Conservation (phyloP, 2,797 vertebrate genomes). For the Spondyliosoma cantharus region DNA sequence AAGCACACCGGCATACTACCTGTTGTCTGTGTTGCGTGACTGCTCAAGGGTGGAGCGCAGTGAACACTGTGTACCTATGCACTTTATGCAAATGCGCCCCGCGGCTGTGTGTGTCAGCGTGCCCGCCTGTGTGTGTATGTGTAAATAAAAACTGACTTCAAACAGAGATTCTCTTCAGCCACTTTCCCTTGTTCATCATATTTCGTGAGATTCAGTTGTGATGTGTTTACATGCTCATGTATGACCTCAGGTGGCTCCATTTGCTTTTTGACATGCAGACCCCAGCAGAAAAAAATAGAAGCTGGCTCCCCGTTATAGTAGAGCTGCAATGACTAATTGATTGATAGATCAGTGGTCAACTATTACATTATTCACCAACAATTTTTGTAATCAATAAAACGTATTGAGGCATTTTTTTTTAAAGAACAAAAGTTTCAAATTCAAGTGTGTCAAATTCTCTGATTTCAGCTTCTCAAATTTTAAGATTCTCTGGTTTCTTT, state of each 20-base stretch:
- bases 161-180: constrained; percentile 5
- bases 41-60: constrained; percentile 57
- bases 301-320: not conserved
- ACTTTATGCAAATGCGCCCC: constrained; percentile 68
- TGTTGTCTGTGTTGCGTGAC: constrained; percentile 61
- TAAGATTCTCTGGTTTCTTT: no score
- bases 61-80: constrained; percentile 47
- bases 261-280: not conserved
- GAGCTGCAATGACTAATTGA: no score
- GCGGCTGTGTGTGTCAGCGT: constrained; percentile 12
- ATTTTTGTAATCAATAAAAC: no score
- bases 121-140: constrained; percentile 27
- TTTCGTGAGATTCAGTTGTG: constrained; percentile 24
- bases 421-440: no score
- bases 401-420: no score
- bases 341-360: no score
- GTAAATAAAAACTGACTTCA: constrained; percentile 46
- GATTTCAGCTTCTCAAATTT: no score
- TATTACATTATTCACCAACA: no score
- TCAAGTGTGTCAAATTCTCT: no score
- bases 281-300: not conserved
- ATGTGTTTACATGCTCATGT: not conserved
- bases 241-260: not conserved
- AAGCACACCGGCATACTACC: constrained; percentile 25
- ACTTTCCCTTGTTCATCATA: constrained; percentile 45